Base-by-base conservation (phyloP, 2,797 vertebrate genomes). In the Rhadinocentrus ornatus region DNA sequence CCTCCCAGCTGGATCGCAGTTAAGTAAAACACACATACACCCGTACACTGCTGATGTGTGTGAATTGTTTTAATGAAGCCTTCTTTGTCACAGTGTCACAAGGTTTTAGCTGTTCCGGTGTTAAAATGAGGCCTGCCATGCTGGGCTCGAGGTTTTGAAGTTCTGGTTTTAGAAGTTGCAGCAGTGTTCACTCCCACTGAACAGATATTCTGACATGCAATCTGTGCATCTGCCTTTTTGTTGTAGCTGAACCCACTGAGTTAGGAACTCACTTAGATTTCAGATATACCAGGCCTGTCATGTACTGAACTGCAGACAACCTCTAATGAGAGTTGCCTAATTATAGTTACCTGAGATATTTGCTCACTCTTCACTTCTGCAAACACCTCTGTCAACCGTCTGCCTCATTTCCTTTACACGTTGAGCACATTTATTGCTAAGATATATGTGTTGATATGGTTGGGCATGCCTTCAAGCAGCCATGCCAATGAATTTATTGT, bases 131-230 rank as follows among this genome's bases (percentile, higher is more conserved):
- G 76, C 86, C 83, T 67, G 58, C 81, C 90, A 88, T 32, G 89
- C 90, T 88, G 91, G 85, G 86, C 76, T 55, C 1, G 65, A 72
- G 74, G 82, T 88, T 90, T 90, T 90, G 87, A 90, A 86, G 88
- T 77, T 84, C 78, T 71, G 66, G 77, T 83, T 80, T 89, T 53
- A 87, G 86, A 87, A 89, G 85, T 69, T 41, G 64, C 72, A 20
- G 69, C 84, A 53, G 77, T 29, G 20, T 81, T 83, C 62, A 73
- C 89, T 88, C 89, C 90, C 83, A 78, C 83, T 77, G 81, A 89
- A 85, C 77, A 82, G 81, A 84, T 78, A 68, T 78, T 70, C 76
- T 80, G 67, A 62, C 77, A 62, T 4, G 70, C 87, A 60, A 80
- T 29, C 75, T 59, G 31, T 53, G 58, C 73, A 0, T 72, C 32